Percentiles rank a stretch among this genome's conserved stretches.
Evolutionary conservation across 2,113 vertebrate species (phyloP).

Genomic region (Carlito syrichta): DNA sequence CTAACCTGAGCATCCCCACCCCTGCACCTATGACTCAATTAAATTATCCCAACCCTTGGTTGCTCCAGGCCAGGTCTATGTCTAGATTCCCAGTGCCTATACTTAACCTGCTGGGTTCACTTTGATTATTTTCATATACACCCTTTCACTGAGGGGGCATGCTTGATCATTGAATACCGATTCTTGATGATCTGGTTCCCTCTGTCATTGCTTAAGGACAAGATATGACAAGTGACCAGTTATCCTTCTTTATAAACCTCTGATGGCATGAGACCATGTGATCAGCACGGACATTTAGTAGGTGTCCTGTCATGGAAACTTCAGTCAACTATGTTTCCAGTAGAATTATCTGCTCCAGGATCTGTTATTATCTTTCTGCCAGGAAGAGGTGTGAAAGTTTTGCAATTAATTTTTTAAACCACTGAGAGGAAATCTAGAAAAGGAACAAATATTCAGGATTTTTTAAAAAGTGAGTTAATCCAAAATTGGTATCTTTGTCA

Average conservation of each 20-base stretch:
- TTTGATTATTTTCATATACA: neutral
- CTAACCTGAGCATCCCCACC: neutral
- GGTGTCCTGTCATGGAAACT: neutral
- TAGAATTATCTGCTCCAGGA: neutral
- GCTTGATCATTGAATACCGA: neutral
- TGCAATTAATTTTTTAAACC: neutral
- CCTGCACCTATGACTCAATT: neutral
- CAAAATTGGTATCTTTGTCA: neutral
- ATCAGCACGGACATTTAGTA: neutral
- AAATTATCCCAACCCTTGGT: neutral
- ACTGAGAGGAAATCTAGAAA: neutral
- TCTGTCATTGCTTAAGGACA: neutral
- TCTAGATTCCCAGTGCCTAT: neutral
- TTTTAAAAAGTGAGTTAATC: conserved; percentile 6
- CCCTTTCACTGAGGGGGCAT: rapidly evolving
- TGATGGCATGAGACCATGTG: neutral
- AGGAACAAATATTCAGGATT: neutral
- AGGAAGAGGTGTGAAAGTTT: neutral
- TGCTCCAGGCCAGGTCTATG: neutral
- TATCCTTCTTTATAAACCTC: neutral
- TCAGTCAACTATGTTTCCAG: neutral
- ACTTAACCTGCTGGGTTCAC: neutral
- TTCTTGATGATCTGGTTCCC: neutral
- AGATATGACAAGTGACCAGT: neutral
- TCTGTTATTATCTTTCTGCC: neutral